phyloP scores from a whole-genome alignment of 2,888 invertebrate genomes.

The Nesidiocoris tenuis region DNA sequence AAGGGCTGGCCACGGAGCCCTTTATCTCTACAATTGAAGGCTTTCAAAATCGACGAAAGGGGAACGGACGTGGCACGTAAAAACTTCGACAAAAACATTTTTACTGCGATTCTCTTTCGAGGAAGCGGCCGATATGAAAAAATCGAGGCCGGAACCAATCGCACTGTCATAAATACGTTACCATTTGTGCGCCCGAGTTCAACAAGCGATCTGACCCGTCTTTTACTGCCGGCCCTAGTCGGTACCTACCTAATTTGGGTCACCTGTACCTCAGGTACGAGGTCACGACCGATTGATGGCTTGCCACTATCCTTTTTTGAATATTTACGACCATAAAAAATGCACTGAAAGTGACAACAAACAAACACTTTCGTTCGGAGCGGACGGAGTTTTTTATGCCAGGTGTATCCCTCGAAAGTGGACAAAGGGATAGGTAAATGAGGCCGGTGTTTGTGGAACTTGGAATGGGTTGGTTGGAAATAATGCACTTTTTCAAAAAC shows the following conservation, averaged over 20 bases:
- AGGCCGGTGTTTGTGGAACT: neutral
- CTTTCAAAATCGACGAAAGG: neutral
- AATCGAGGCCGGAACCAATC: neutral
- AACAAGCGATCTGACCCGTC: neutral
- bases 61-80: neutral
- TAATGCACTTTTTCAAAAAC: too few species aligned
- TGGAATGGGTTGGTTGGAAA: too few species aligned
- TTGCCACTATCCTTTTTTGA: constrained; percentile 30
- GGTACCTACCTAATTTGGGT: constrained; percentile 15
- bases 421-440: neutral
- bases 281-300: neutral
- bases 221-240: neutral
- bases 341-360: constrained; percentile 30
- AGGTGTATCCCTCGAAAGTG: neutral
- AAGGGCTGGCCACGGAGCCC: neutral
- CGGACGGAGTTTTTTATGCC: neutral
- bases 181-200: neutral
- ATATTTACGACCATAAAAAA: constrained; percentile 17
- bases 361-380: constrained; percentile 1
- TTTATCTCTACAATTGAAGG: neutral
- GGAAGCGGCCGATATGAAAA: neutral
- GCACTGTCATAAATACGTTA: neutral
- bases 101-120: neutral
- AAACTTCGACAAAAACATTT: neutral
- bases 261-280: constrained; percentile 7